Conservation (phyloP, 2,113 vertebrate species). For the Ariopsis seemanni region DNA sequence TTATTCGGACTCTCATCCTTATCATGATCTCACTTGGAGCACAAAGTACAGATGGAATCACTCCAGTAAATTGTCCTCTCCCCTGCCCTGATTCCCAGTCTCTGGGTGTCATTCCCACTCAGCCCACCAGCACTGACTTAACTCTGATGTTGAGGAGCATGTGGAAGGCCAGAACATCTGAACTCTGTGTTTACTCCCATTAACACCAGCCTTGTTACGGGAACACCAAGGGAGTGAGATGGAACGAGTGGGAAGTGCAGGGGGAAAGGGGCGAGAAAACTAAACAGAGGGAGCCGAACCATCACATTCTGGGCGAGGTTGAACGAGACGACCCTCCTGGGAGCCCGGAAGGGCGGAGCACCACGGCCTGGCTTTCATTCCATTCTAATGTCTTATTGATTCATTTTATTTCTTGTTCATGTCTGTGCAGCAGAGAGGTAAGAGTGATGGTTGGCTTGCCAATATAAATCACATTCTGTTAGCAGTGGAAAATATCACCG, state of each 20-base stretch:
- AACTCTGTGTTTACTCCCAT: not conserved
- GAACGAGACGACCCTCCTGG: constrained; percentile 11
- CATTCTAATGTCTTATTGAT: constrained; percentile 39
- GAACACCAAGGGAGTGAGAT: not conserved
- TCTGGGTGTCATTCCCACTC: not conserved
- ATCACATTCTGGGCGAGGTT: constrained; percentile 51
- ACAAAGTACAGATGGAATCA: not conserved
- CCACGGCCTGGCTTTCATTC: constrained; percentile 24
- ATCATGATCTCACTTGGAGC: not conserved
- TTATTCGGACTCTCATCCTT: not conserved
- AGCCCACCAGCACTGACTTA: not conserved
- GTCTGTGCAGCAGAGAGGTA: constrained; percentile 4
- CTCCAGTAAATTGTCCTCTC: not conserved
- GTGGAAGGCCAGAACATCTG: constrained; percentile 1
- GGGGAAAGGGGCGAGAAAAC: constrained; percentile 44
- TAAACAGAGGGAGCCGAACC: constrained; percentile 57
- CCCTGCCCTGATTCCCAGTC: not conserved
- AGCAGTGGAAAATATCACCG: constrained; percentile 27
- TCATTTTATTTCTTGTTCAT: constrained; percentile 28
- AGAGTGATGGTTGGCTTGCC: constrained; percentile 38
- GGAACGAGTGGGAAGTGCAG: constrained; percentile 3
- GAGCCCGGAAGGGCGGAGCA: constrained; percentile 32
- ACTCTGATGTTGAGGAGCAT: not conserved
- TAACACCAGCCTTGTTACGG: constrained; percentile 29
- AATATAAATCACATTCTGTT: constrained; percentile 39